phyloP scores from a whole-genome alignment of 2,888 invertebrate species.

The Drosophila birchii region DNA sequence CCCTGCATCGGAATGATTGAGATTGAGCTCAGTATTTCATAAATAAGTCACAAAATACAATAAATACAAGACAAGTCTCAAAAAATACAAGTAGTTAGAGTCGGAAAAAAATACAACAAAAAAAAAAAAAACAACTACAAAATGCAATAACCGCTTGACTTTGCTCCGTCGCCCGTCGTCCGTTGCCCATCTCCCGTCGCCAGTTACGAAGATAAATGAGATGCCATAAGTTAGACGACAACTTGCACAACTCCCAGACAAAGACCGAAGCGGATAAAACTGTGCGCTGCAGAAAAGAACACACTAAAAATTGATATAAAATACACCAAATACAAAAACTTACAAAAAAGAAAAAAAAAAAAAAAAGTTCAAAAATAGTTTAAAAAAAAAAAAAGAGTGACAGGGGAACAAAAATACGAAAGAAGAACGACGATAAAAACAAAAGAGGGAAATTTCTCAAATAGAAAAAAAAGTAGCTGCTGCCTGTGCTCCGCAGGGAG shows the following conservation, averaged over 20 bases:
- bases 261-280: conserved; percentile 38
- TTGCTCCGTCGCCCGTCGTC: background rate
- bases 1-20: conserved; percentile 8
- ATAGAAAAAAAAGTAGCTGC: conserved; percentile 49
- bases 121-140: conserved; percentile 15
- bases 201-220: conserved; percentile 80
- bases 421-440: conserved; percentile 15
- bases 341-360: background rate
- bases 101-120: background rate
- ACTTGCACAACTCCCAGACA: conserved; percentile 62
- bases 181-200: background rate
- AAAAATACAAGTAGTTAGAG: conserved; percentile 3
- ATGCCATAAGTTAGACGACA: conserved; percentile 80
- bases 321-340: conserved; percentile 50
- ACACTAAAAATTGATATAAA: conserved; percentile 68
- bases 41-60: conserved; percentile 14
- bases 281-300: conserved; percentile 36
- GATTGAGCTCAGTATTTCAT: conserved; percentile 22
- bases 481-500: conserved; percentile 30
- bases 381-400: background rate
- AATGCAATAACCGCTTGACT: conserved; percentile 68
- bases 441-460: conserved; percentile 31
- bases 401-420: conserved; percentile 8
- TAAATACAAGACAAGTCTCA: conserved; percentile 5
- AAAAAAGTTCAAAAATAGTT: background rate